Conservation (phyloP, 2,113 vertebrate genomes). For the Cromileptes altivelis region DNA sequence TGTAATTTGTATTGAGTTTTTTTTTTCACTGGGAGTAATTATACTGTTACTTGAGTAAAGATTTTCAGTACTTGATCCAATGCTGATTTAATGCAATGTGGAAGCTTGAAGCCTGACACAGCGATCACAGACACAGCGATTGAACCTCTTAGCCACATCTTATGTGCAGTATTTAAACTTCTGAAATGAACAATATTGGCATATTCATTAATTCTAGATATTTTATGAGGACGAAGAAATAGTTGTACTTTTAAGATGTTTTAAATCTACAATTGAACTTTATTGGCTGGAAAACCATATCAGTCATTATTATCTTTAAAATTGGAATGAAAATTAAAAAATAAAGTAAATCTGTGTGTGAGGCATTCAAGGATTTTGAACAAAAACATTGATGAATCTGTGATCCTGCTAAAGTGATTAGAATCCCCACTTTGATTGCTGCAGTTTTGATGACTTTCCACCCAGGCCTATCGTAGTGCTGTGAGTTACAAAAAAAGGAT, state of each 20-base stretch:
- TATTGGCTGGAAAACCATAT: background rate
- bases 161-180: background rate
- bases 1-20: too few species aligned
- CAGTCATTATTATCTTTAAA: too few species aligned
- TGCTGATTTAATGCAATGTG: too few species aligned
- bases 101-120: too few species aligned
- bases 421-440: constrained; percentile 8
- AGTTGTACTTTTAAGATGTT: background rate
- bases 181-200: background rate
- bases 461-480: background rate
- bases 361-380: background rate
- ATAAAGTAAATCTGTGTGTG: background rate
- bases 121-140: too few species aligned
- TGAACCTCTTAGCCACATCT: too few species aligned
- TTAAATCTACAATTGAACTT: background rate
- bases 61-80: too few species aligned
- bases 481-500: constrained; percentile 14
- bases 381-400: too few species aligned
- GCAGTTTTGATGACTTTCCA: constrained; percentile 22
- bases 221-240: background rate
- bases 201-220: background rate
- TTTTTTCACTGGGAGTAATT: too few species aligned
- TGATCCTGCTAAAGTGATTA: background rate
- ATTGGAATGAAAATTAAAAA: background rate
- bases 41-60: too few species aligned